Evolutionary conservation across 2,113 vertebrate genomes (phyloP).

Genomic region (Rhynchomys soricoides): DNA sequence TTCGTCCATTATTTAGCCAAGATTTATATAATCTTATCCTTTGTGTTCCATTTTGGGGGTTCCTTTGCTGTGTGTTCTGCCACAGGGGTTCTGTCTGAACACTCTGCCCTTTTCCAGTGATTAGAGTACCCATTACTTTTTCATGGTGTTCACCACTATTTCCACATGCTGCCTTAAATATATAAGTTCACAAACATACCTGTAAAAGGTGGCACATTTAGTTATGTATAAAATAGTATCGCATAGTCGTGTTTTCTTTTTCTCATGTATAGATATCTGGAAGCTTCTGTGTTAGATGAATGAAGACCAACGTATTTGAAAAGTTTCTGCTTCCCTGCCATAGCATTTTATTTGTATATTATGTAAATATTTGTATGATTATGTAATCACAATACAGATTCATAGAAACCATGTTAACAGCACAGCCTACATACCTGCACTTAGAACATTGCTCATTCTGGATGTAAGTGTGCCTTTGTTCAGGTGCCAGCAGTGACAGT

Average conservation of each 20-base stretch:
- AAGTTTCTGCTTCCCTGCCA: not conserved
- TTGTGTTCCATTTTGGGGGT: not conserved
- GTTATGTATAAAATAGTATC: not conserved
- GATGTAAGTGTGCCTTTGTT: not conserved
- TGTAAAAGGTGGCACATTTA: not conserved
- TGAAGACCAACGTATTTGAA: not conserved
- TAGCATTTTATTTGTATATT: not conserved
- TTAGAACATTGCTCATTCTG: not conserved
- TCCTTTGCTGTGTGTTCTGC: not conserved
- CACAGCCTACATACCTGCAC: not conserved
- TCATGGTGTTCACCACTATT: not conserved
- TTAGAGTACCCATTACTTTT: not conserved
- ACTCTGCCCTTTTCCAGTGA: not conserved
- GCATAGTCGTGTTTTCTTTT: not conserved
- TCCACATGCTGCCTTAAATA: not conserved
- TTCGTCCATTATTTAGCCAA: not conserved
- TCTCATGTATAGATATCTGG: not conserved
- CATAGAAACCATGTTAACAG: not conserved
- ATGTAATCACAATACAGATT: too few species aligned
- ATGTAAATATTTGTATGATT: too few species aligned
- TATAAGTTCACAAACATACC: not conserved
- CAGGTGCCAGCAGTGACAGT: accelerated
- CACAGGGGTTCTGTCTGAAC: not conserved
- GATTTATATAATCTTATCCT: not conserved
- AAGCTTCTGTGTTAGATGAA: not conserved